Evolutionary conservation across 2,888 invertebrate species (phyloP).

Genomic region (Gandaritis pyraliata): DNA sequence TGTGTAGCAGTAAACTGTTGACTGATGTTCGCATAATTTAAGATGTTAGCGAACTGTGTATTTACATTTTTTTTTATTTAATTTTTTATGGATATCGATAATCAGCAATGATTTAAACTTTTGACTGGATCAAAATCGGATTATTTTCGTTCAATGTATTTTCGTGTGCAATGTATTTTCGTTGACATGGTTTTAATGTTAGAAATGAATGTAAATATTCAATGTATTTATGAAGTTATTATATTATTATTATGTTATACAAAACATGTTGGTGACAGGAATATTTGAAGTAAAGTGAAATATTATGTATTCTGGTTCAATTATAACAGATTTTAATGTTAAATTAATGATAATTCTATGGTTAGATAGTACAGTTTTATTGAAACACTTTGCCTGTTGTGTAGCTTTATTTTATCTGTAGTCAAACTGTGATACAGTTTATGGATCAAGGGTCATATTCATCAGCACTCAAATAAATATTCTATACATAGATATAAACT

Average conservation of each 20-base stretch:
- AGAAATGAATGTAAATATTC: slow-evolving; percentile 61
- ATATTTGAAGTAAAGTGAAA: slow-evolving; percentile 53
- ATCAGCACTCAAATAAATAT: slow-evolving; percentile 70
- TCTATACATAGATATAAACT: slow-evolving; percentile 54
- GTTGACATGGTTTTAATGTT: slow-evolving; percentile 55
- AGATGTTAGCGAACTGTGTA: slow-evolving; percentile 64
- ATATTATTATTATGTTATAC: slow-evolving; percentile 68
- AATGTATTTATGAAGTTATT: slow-evolving; percentile 59
- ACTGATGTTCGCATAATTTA: slow-evolving; percentile 78
- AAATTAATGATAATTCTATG: slow-evolving; percentile 28
- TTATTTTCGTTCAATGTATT: slow-evolving; percentile 76
- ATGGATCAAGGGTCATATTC: slow-evolving; percentile 62
- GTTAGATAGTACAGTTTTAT: slow-evolving; percentile 25
- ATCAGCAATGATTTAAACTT: slow-evolving; percentile 44
- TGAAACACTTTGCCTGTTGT: slow-evolving; percentile 26
- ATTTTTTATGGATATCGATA: slow-evolving; percentile 45
- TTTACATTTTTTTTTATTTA: slow-evolving; percentile 62
- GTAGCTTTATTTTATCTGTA: slow-evolving; percentile 46
- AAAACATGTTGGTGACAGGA: slow-evolving; percentile 57
- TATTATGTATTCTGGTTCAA: slow-evolving; percentile 46
- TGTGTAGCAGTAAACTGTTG: slow-evolving; percentile 53
- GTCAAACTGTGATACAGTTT: slow-evolving; percentile 67
- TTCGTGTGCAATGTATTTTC: slow-evolving; percentile 74
- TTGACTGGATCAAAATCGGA: slow-evolving; percentile 83
- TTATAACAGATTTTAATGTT: slow-evolving; percentile 39